Evolutionary conservation across 2,797 vertebrate genomes (phyloP).

Genomic region (Muscicapa comitata): DNA sequence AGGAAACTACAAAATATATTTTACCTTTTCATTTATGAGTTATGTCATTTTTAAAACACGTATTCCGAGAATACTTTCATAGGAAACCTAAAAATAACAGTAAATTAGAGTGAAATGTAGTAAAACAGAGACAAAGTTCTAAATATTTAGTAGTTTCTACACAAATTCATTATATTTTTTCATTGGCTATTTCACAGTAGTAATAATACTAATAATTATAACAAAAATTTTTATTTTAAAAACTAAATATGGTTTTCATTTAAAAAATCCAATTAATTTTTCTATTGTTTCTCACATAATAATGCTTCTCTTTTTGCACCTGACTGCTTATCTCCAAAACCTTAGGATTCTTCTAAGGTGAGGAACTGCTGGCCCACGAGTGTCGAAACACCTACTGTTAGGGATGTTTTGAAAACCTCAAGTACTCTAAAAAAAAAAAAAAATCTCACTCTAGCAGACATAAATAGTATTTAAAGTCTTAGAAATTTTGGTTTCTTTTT

Average conservation of each 20-base stretch:
- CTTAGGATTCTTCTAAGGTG: neutral
- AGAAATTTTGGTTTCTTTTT: neutral
- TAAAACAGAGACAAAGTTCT: neutral
- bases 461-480: neutral
- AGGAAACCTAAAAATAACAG: neutral
- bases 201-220: neutral
- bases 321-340: neutral
- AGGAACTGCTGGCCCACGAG: neutral
- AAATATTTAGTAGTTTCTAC: neutral
- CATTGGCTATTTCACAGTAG: neutral
- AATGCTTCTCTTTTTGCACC: neutral
- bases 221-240: neutral
- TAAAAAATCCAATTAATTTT: neutral
- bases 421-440: neutral
- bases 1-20: neutral
- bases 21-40: neutral
- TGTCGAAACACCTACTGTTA: neutral
- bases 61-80: neutral
- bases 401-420: neutral
- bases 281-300: neutral
- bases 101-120: neutral
- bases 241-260: neutral
- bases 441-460: neutral
- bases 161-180: neutral
- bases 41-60: accelerated